Base-by-base conservation (phyloP, 2,888 invertebrate genomes). In the Dexiosoma caninum region DNA sequence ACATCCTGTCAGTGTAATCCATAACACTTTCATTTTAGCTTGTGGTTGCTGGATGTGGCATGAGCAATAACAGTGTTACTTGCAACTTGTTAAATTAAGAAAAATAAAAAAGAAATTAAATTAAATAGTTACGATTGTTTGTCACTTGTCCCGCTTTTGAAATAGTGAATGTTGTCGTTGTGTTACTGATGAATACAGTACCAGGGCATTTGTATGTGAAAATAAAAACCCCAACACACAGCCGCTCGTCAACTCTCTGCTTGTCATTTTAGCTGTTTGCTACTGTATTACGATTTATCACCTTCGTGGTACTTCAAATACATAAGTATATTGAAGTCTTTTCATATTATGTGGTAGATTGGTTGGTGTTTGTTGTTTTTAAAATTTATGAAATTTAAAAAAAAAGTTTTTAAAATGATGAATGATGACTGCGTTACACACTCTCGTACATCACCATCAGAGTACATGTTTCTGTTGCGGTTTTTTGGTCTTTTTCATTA, bases 281-380 rank as follows among this genome's bases (percentile, higher is more conserved):
- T 75, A 78, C 81, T 60, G 74, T 74, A 77, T 81, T 81, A 81
- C 81, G 74, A 70, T 70, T 74, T 74, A 81, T 77, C 76, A 76
- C 76, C 76, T 76, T 72, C 76, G 49, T 69, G 53, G 19, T 67
- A 51, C 64, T 72, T 30, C 49, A n/a, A n/a, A n/a, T n/a, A n/a
- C n/a, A 74, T 69, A 53, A 9, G 1, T 27, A 23, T 12, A 8
- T 9, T 55, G 49, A 10, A 14, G 51, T 2, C 8, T 9, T 59
- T n/a, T 40, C 6, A 23, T 21, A n/a, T 49, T 32, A n/a, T 35
- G 49, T 16, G 21, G 37, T 46, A 23, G 27, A 35, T 35, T 55
- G 40, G 16, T 10, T 64, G 49, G 23, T 16, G 23, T 21, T 27
- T 35, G 55, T 46, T 21, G 19, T 10, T 42, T 42, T 44, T 42